These are phyloP conservation scores for Porites australiensis DNA, from an alignment of 64 coral and sea anemone genomes.

Conservation along the genomic window DNA sequence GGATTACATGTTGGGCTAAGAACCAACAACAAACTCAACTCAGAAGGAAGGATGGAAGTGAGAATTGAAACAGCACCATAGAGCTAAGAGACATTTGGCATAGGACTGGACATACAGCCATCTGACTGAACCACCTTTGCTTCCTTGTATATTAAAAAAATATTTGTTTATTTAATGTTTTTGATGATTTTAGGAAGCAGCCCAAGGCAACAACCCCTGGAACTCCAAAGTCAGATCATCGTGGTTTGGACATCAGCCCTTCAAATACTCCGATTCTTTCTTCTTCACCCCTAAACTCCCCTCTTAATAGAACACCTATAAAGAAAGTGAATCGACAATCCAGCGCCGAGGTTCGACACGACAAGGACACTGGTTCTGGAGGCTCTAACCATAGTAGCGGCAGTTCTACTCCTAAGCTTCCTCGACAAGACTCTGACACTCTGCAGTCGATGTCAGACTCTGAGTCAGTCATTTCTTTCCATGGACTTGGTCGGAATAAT, in stretches of 20 bases:
- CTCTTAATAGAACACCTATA: slow-evolving; percentile 5
- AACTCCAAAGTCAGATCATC: slow-evolving; percentile 13
- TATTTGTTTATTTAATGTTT: background rate
- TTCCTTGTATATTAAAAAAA: too few species aligned
- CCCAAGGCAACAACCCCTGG: background rate
- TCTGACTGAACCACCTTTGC: too few species aligned
- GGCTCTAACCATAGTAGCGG: slow-evolving; percentile 34
- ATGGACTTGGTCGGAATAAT: background rate
- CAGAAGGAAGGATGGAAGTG: too few species aligned
- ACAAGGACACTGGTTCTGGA: slow-evolving; percentile 8
- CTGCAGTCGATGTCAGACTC: slow-evolving; percentile 67
- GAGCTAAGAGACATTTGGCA: too few species aligned
- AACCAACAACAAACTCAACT: too few species aligned
- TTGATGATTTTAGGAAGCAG: background rate
- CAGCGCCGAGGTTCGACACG: background rate
- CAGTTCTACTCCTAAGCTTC: slow-evolving; percentile 7
- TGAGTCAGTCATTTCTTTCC: slow-evolving; percentile 28
- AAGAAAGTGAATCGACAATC: background rate
- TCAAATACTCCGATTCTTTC: background rate
- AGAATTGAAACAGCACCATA: too few species aligned
- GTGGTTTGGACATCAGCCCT: background rate
- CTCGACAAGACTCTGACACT: background rate
- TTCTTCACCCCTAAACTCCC: slow-evolving; percentile 16
- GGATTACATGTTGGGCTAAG: too few species aligned
- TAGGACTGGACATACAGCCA: too few species aligned